Percentiles rank a stretch among this genome's conserved stretches.
phyloP scores from a whole-genome alignment of 1,140 invertebrate genomes.

The Rhagoletis pomonella region DNA sequence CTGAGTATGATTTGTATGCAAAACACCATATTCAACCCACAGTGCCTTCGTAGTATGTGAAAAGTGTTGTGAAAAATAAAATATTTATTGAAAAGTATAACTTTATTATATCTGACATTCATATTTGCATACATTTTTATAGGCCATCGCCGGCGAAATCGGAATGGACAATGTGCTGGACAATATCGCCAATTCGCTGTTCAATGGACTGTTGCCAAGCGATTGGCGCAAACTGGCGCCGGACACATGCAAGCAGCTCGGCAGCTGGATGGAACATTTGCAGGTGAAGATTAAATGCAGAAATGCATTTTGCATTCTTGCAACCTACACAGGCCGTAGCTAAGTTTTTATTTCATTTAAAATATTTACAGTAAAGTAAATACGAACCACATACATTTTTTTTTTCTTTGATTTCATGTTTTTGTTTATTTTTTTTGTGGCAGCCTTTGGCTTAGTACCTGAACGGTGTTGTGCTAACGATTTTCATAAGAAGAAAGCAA shows the following conservation, averaged over 20 bases:
- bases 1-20: too few relatives aligned
- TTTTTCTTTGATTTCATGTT: background rate
- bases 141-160: constrained; percentile 90
- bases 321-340: too few relatives aligned
- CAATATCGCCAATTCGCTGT: constrained; percentile 86
- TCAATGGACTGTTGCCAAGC: constrained; percentile 88
- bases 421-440: background rate
- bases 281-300: constrained; percentile 70
- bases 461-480: background rate
- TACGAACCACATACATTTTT: too few relatives aligned
- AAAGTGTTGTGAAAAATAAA: constrained; percentile 11
- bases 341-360: too few relatives aligned
- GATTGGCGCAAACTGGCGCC: constrained; percentile 88
- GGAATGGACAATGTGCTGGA: constrained; percentile 91
- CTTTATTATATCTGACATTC: constrained; percentile 31
- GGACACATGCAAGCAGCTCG: constrained; percentile 88
- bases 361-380: too few relatives aligned
- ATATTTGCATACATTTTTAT: constrained; percentile 37
- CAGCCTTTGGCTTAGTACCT: background rate
- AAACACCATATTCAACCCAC: background rate
- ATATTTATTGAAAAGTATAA: constrained; percentile 6
- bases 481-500: background rate
- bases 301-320: background rate
- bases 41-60: background rate
- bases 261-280: constrained; percentile 92